These are phyloP conservation scores for Corythaeola cristata DNA, from an alignment of 2,113 vertebrate genomes.

Conservation along the genomic window DNA sequence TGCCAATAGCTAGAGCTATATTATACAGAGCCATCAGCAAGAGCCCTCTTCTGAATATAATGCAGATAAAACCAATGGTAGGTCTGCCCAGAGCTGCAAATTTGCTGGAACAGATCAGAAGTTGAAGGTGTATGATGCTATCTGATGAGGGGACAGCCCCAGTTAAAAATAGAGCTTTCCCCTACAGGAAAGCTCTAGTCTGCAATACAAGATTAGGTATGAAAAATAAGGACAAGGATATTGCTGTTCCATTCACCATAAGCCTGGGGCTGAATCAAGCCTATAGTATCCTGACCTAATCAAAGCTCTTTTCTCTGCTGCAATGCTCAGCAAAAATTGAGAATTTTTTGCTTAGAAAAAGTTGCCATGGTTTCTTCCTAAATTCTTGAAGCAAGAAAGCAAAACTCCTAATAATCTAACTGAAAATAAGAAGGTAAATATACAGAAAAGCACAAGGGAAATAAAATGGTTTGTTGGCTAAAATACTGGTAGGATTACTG, in stretches of 20 bases:
- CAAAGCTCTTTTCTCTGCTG: background rate
- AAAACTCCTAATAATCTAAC: background rate
- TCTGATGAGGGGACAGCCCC: background rate
- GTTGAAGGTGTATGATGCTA: background rate
- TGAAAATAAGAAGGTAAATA: background rate
- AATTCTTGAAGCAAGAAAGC: background rate
- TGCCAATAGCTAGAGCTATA: background rate
- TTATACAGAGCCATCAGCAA: background rate
- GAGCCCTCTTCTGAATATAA: background rate
- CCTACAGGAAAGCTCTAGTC: background rate
- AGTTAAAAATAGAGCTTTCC: fast-evolving
- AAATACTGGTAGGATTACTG: background rate
- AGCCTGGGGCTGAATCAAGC: background rate
- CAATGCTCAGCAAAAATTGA: background rate
- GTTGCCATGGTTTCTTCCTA: background rate
- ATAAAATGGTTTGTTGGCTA: background rate
- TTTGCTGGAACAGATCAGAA: background rate
- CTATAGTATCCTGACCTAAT: background rate
- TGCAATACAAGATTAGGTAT: background rate
- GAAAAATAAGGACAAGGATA: background rate
- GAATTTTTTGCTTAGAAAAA: background rate
- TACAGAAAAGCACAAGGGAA: background rate
- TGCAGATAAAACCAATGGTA: background rate
- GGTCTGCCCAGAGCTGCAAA: background rate
- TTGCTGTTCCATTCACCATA: background rate